These are phyloP conservation scores for Cichladusa arquata DNA, from an alignment of 2,113 vertebrate genomes.

Conservation along the genomic window DNA sequence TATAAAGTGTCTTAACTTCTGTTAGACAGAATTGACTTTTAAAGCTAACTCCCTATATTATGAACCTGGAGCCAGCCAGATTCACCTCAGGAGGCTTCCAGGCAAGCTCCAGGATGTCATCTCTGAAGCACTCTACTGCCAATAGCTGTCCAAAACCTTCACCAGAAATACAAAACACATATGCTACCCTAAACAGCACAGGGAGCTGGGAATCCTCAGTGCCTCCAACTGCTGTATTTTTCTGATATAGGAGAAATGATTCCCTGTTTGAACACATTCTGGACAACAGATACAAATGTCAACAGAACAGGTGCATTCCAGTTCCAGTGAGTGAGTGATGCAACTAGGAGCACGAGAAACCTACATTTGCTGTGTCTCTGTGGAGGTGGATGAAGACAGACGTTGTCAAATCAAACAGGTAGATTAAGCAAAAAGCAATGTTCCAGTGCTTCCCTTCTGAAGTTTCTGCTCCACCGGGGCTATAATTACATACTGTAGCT, in stretches of 20 bases:
- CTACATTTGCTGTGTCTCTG: neutral
- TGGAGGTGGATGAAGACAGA: neutral
- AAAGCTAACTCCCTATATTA: neutral
- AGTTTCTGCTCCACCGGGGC: neutral
- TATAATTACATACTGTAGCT: neutral
- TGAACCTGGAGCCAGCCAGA: neutral
- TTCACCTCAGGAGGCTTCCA: neutral
- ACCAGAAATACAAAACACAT: neutral
- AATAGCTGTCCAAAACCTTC: neutral
- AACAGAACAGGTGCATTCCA: neutral
- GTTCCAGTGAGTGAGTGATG: neutral
- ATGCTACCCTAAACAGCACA: neutral
- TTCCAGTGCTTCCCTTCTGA: neutral
- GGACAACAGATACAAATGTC: neutral
- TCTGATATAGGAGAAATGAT: neutral
- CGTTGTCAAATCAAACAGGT: neutral
- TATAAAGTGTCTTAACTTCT: neutral
- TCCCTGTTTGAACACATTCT: neutral
- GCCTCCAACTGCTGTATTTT: neutral
- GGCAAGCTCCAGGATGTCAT: neutral
- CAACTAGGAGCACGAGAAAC: neutral
- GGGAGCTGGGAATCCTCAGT: neutral
- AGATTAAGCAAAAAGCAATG: neutral
- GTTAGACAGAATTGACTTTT: neutral
- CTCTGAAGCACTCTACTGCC: neutral